phyloP scores from a whole-genome alignment of 2,797 vertebrate species.

The Eleutherodactylus coqui region DNA sequence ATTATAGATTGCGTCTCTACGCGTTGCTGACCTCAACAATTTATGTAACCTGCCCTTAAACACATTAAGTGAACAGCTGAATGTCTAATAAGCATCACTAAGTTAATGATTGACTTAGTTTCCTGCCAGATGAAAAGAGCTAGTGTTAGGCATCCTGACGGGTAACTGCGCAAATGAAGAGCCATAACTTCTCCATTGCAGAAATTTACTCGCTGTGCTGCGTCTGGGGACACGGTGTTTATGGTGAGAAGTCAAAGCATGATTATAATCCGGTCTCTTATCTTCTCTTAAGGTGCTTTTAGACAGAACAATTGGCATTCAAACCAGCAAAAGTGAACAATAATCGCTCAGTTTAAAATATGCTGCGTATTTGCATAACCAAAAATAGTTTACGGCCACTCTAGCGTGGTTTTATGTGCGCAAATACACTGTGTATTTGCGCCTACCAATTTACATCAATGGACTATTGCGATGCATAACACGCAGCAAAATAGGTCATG shows the following conservation, averaged over 20 bases:
- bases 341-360: too few species aligned
- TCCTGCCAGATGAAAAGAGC: neutral
- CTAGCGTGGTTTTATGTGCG: too few species aligned
- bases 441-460: too few species aligned
- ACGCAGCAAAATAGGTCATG: too few species aligned
- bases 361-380: too few species aligned
- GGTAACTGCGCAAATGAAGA: constrained; percentile 3
- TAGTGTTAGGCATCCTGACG: neutral
- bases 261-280: neutral
- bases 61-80: constrained; percentile 7
- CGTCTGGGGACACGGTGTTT: constrained; percentile 13
- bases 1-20: neutral
- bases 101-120: constrained; percentile 35
- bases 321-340: too few species aligned
- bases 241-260: neutral
- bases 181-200: neutral
- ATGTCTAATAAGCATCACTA: constrained; percentile 12
- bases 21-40: neutral
- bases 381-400: too few species aligned
- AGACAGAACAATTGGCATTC: too few species aligned
- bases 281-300: too few species aligned
- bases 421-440: too few species aligned
- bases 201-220: neutral
- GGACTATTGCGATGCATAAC: too few species aligned
- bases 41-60: neutral